Evolutionary conservation across 2,113 vertebrate species (phyloP), one percentile per base, ranked within the genome.

Genomic region (Machaerirhynchus nigripectus): DNA sequence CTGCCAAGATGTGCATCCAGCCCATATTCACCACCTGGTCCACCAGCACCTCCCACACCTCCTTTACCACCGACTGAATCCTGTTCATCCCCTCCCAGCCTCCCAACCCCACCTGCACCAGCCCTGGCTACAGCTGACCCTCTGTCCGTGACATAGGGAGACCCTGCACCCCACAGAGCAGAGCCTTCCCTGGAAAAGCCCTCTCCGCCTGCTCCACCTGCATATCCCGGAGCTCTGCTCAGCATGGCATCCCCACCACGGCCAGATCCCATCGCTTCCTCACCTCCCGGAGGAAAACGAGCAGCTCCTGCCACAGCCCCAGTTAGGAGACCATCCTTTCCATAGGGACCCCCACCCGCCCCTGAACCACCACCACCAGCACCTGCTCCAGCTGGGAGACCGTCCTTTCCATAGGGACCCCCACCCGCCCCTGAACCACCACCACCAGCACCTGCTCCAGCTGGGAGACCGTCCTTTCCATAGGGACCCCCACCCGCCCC

Each of bases 261-360:
- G 26, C 0, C 24, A 67, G 67, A 67, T 13, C 68, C 88, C 33
- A 18, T 10, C 0, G 0, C 13, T 47, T 22, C 83, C 17, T 60
- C 35, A 55, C 16, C 56, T 28, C 56, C 74, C 44, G 39, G 42
- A 49, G 53, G 49, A 49, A 53, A 75, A 87, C 1, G 18, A 74
- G 28, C 65, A 73, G 23, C 24, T 35, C 40, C 71, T 42, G 31
- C 26, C 37, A 33, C 13, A 79, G 14, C 13, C 11, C 61, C 69
- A 55, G 4, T 5, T 22, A 1, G 44, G 14, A 88, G 4, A 65
- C 59, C 67, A 50, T 57, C 67, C 35, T 88, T 80, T 8, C 59
- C 84, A n/a, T 37, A 70, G 1, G 24, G 28, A 19, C 3, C 30
- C 0, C 40, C 42, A 18, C 26, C 0, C 15, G 0, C 0, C 2